Evolutionary conservation across 2,888 invertebrate genomes (phyloP).

Genomic region (Tubulanus polymorphus): DNA sequence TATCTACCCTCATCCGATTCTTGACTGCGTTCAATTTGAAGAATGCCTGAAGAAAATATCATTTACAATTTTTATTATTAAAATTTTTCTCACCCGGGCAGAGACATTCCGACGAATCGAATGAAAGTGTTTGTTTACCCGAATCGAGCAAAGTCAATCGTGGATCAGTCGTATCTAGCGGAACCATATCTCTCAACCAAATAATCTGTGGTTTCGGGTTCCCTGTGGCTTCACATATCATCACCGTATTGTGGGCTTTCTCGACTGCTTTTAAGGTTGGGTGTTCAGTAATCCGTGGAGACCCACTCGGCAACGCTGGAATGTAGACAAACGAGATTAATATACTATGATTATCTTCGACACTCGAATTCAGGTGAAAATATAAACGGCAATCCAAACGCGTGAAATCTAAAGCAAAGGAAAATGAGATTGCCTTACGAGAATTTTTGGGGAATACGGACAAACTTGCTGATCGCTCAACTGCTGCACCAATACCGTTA

Average conservation of each 20-base stretch:
- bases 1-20: background rate
- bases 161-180: slow-evolving; percentile 67
- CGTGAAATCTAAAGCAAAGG: too few species aligned
- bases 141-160: slow-evolving; percentile 32
- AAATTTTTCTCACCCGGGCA: too few species aligned
- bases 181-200: slow-evolving; percentile 84
- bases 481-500: background rate
- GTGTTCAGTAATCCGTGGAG: slow-evolving; percentile 82
- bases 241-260: slow-evolving; percentile 83
- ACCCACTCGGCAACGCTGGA: slow-evolving; percentile 83
- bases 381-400: too few species aligned
- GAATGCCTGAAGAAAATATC: background rate
- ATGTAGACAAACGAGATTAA: too few species aligned
- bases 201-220: slow-evolving; percentile 74
- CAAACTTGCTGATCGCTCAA: background rate
- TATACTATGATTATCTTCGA: too few species aligned
- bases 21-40: background rate
- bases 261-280: slow-evolving; percentile 93
- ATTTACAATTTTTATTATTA: too few species aligned
- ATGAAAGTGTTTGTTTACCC: too few species aligned
- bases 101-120: too few species aligned
- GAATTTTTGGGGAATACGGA: too few species aligned
- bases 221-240: slow-evolving; percentile 85
- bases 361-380: too few species aligned
- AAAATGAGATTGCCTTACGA: too few species aligned